A percentile compares a stretch with the other conserved stretches of the same genome.
Conservation (phyloP, 1,140 invertebrate species). For the Drosophila baimaii region DNA sequence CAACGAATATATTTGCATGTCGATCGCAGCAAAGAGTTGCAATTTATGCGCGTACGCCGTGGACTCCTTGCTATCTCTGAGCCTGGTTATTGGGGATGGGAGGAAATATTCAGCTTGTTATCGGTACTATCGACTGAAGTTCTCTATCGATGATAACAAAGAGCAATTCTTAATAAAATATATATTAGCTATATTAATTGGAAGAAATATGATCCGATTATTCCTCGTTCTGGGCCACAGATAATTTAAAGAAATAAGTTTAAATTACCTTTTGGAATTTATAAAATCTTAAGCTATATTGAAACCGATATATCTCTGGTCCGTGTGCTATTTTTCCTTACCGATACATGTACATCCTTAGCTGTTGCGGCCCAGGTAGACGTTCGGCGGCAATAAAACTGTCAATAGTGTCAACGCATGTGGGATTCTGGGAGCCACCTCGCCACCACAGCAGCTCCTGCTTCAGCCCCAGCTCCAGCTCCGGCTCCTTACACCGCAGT, state of each 20-base stretch:
- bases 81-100: background rate
- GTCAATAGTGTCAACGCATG: slow-evolving; percentile 57
- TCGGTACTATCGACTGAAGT: background rate
- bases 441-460: background rate
- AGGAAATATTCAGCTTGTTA: background rate
- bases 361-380: slow-evolving; percentile 42
- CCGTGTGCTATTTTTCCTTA: background rate
- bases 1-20: slow-evolving; percentile 55
- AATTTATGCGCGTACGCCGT: slow-evolving; percentile 31
- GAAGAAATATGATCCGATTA: too few species aligned
- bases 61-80: slow-evolving; percentile 2
- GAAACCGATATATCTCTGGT: background rate
- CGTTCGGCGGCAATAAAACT: slow-evolving; percentile 59
- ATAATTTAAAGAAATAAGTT: too few species aligned
- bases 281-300: background rate
- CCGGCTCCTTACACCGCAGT: slow-evolving; percentile 6
- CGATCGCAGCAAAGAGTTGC: slow-evolving; percentile 46
- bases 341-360: slow-evolving; percentile 8
- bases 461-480: background rate
- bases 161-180: too few species aligned
- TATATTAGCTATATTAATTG: too few species aligned
- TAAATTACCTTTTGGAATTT: background rate
- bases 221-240: too few species aligned
- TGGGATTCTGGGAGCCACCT: slow-evolving; percentile 4
- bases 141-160: background rate